Evolutionary conservation across 1,140 invertebrate genomes (phyloP).

Genomic region (Solen grandis): DNA sequence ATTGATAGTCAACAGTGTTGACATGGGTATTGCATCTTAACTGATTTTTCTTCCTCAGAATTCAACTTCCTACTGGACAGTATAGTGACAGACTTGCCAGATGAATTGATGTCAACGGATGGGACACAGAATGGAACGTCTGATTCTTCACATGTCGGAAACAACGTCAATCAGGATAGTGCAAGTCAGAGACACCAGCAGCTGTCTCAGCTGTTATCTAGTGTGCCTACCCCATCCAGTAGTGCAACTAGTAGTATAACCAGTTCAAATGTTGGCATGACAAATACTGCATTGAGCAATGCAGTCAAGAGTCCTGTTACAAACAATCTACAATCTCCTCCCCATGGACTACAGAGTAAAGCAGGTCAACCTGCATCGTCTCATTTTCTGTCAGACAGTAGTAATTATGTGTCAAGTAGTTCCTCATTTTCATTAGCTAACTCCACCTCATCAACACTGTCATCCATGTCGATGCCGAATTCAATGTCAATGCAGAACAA

Average conservation of each 20-base stretch:
- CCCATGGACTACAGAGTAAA: conserved; percentile 62
- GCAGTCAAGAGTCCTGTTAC: conserved; percentile 76
- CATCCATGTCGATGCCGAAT: conserved; percentile 53
- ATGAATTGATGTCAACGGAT: conserved; percentile 88
- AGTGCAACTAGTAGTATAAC: conserved; percentile 57
- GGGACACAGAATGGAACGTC: conserved; percentile 72
- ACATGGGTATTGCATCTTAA: too few relatives aligned
- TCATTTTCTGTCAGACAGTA: conserved; percentile 47
- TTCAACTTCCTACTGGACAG: conserved; percentile 62
- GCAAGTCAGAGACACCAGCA: conserved; percentile 69
- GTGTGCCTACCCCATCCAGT: conserved; percentile 65
- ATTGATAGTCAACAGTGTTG: too few relatives aligned
- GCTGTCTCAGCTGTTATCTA: conserved; percentile 71
- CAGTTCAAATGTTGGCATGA: conserved; percentile 55
- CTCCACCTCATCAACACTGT: conserved; percentile 34
- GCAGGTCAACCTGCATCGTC: conserved; percentile 46
- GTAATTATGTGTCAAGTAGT: conserved; percentile 63
- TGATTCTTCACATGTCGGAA: conserved; percentile 58
- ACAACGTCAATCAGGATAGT: conserved; percentile 60
- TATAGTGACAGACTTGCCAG: conserved; percentile 88
- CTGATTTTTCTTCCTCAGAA: conserved; percentile 64
- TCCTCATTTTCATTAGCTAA: conserved; percentile 57
- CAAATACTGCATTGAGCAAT: conserved; percentile 62
- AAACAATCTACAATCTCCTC: conserved; percentile 68
- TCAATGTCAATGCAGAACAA: background rate